Base-by-base conservation (phyloP, 2,797 vertebrate species). In the Peromyscus attwateri region DNA sequence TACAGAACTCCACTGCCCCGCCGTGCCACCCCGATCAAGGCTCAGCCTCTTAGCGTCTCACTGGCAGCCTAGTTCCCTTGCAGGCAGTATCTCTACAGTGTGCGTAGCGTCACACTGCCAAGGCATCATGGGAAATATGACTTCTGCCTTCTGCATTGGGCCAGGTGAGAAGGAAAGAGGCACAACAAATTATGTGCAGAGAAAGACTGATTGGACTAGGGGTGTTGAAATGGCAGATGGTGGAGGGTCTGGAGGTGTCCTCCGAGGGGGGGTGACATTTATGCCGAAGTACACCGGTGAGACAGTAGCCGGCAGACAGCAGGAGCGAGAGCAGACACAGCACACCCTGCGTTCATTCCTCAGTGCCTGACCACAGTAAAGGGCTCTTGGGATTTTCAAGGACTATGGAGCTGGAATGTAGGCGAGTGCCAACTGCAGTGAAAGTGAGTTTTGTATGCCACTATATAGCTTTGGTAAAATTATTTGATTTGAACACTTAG, bases 401-500 rank as follows among this genome's bases (percentile, higher is more conserved):
- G 77, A 73, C 57, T 73, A 23, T 55, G 12, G 70, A 76, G 14
- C 52, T 97, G 73, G 94, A 80, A 62, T 87, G 31, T 71, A 76
- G 76, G 29, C 34, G 23, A 21, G 6, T 88, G 13, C 60, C n/a
- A 84, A 52, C 43, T 77, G 57, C 55, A 80, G 46, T 84, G 64
- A 91, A 75, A 91, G 60, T 71, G 80, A 87, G 60, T 89, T 92
- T 75, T 57, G 4, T 64, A 12, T 80, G 76, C 31, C 81, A 43
- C 49, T 87, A 19, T 62, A 52, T 1, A 81, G 14, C n/a, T 52
- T 14, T 84, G 60, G 21, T 25, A 88, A 13, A 89, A 46, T 68
- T 77, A 57, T 94, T 71, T 85, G 82, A 80, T 91, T 82, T 95
- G 83, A 93, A 77, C 1, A 31, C 21, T 73, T 82, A 85, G 80